Evolutionary conservation across 2,888 invertebrate genomes (phyloP).

Genomic region (Mythimna loreyi): DNA sequence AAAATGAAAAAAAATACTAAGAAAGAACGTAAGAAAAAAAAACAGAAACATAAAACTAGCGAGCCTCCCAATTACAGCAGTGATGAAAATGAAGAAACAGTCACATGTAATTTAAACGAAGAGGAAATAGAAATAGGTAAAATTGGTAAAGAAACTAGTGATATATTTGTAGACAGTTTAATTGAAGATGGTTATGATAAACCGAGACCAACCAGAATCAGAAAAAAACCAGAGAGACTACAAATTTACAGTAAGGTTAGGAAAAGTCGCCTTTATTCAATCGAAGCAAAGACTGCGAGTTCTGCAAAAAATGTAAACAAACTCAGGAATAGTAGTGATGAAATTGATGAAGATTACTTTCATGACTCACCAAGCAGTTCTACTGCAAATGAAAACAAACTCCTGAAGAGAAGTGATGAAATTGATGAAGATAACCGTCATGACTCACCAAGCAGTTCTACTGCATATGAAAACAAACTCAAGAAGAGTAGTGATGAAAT

Average conservation of each 20-base stretch:
- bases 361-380: not conserved
- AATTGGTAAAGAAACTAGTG: conserved; percentile 1
- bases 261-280: not conserved
- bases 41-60: not conserved
- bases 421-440: not conserved
- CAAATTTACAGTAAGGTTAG: not conserved
- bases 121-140: not conserved
- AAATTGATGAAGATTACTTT: too few relatives aligned
- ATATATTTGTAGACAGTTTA: conserved; percentile 1
- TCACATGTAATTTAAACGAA: conserved; percentile 8
- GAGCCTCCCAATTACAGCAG: not conserved
- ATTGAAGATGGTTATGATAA: not conserved
- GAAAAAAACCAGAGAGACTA: not conserved
- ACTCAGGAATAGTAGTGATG: too few relatives aligned
- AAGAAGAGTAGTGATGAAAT: not conserved
- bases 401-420: not conserved
- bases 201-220: not conserved
- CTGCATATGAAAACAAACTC: not conserved
- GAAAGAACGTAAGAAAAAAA: not conserved
- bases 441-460: too few relatives aligned
- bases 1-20: not conserved
- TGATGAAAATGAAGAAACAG: not conserved
- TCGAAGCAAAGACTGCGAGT: not conserved
- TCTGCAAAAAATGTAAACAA: too few relatives aligned
- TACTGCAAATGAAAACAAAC: not conserved